These are phyloP conservation scores for Heliornis fulica DNA, from an alignment of 2,113 vertebrate species.

Conservation along the genomic window DNA sequence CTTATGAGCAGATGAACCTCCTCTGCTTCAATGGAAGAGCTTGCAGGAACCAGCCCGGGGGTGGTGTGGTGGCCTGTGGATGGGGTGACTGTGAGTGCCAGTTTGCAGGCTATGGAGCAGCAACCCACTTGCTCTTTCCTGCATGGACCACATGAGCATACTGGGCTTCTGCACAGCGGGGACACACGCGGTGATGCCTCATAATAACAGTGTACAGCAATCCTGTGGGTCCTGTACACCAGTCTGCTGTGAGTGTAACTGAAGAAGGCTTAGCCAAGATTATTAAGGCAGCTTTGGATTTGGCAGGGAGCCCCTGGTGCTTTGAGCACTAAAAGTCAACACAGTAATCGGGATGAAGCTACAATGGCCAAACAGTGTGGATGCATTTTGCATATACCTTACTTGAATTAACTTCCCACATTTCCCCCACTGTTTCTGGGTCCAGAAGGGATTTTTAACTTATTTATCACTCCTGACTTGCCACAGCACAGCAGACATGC, in stretches of 20 bases:
- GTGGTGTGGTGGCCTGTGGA: background rate
- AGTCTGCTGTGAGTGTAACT: background rate
- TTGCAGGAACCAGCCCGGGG: background rate
- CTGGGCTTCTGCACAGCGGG: background rate
- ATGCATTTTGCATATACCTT: background rate
- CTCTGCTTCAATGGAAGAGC: background rate
- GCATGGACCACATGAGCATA: rapidly evolving
- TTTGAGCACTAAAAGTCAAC: background rate
- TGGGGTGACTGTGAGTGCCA: background rate
- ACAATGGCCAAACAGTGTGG: background rate
- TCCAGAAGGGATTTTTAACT: background rate
- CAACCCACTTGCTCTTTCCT: background rate
- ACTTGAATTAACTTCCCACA: background rate
- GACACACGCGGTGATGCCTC: background rate
- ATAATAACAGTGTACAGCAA: background rate
- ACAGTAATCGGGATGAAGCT: rapidly evolving
- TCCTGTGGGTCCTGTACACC: background rate
- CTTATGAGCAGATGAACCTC: background rate
- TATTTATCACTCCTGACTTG: background rate
- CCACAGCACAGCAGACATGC: background rate
- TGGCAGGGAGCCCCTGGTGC: background rate
- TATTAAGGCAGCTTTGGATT: background rate
- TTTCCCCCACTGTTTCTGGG: background rate
- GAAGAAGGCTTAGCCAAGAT: background rate
- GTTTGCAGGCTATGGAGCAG: background rate